Conservation (phyloP, 2,113 vertebrate species). For the Anarhynchus alexandrinus region DNA sequence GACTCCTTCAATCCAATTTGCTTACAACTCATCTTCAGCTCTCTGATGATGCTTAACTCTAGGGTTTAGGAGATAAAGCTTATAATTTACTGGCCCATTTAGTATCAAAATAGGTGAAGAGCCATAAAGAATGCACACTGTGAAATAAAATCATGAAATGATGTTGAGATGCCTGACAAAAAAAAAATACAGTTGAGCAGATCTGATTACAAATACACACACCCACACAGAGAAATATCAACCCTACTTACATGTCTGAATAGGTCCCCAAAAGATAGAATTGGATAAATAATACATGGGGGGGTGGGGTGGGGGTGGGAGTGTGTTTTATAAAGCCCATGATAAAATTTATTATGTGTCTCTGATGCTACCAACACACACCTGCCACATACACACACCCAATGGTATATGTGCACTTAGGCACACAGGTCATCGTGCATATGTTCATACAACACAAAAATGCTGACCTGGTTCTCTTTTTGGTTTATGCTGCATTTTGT, state of each 20-base stretch:
- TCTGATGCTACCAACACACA: not conserved
- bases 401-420: not conserved
- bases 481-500: not conserved
- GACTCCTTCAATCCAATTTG: not conserved
- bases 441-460: not conserved
- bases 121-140: not conserved
- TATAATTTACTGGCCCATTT: not conserved
- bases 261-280: not conserved
- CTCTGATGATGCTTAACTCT: not conserved
- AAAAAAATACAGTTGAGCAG: not conserved
- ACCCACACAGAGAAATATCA: not conserved
- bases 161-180: not conserved
- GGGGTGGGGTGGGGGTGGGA: not conserved
- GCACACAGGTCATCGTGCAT: fast-evolving
- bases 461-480: not conserved
- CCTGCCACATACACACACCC: no score
- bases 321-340: not conserved
- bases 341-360: not conserved
- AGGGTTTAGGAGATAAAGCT: not conserved
- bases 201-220: not conserved
- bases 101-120: not conserved
- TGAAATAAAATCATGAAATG: not conserved
- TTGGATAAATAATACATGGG: not conserved
- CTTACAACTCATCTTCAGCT: not conserved
- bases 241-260: not conserved